phyloP scores from a whole-genome alignment of 2,113 vertebrate genomes.

The Gorsachius goisagi region DNA sequence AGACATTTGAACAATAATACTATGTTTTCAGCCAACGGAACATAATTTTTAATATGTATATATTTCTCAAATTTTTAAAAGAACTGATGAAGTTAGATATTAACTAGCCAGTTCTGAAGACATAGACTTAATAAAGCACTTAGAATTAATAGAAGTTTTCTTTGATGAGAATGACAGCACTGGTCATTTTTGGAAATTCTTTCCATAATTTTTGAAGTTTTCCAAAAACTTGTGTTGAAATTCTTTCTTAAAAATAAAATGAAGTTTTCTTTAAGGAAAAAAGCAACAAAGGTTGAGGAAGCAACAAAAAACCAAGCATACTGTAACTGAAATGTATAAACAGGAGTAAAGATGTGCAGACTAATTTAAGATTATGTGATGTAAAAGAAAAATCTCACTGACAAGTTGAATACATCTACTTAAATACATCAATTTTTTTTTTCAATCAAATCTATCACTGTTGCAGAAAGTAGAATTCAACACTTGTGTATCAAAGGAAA shows the following conservation, averaged over 20 bases:
- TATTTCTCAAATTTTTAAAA: background rate
- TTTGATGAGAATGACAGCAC: background rate
- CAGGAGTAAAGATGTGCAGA: background rate
- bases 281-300: background rate
- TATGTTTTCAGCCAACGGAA: background rate
- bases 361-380: background rate
- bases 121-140: background rate
- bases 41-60: background rate
- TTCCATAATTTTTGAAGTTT: background rate
- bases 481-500: background rate
- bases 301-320: background rate
- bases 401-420: background rate
- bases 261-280: background rate
- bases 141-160: background rate
- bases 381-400: background rate
- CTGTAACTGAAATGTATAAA: background rate
- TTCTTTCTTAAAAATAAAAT: background rate
- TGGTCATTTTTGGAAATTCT: background rate
- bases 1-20: constrained; percentile 17
- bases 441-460: background rate
- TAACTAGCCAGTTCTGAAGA: background rate
- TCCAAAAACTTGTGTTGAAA: background rate
- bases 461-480: background rate
- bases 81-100: background rate
- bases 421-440: background rate